phyloP scores from a whole-genome alignment of 2,113 vertebrate species.

The Chelonoidis abingdonii region DNA sequence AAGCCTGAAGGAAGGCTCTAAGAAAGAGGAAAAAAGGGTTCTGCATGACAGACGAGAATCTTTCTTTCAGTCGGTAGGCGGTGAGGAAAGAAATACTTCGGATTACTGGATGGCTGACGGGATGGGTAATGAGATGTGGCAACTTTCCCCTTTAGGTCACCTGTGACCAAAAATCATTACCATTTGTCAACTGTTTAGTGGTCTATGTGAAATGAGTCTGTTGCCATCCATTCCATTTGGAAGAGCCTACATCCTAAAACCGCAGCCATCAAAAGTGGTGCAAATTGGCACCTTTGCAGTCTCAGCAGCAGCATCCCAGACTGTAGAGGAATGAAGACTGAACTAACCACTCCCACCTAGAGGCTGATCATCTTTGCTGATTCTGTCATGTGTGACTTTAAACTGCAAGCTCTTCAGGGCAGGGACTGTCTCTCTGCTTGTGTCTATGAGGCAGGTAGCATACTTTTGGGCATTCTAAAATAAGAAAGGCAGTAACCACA shows the following conservation, averaged over 20 bases:
- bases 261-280: background rate
- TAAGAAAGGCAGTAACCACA: background rate
- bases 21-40: background rate
- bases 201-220: constrained; percentile 22
- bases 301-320: background rate
- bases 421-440: background rate
- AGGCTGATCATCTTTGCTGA: background rate
- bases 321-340: background rate
- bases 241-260: background rate
- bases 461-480: background rate
- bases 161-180: constrained; percentile 44
- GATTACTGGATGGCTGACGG: constrained; percentile 25
- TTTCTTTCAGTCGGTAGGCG: background rate
- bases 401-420: background rate
- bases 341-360: background rate
- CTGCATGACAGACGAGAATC: background rate
- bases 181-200: constrained; percentile 45
- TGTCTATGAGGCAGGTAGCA: background rate
- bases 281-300: background rate
- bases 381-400: background rate
- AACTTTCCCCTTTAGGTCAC: constrained; percentile 53
- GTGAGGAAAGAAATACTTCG: constrained; percentile 1
- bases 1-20: constrained; percentile 30
- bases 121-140: background rate
- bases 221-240: background rate